Conservation (phyloP, 2,113 vertebrate genomes). For the Rhea pennata region DNA sequence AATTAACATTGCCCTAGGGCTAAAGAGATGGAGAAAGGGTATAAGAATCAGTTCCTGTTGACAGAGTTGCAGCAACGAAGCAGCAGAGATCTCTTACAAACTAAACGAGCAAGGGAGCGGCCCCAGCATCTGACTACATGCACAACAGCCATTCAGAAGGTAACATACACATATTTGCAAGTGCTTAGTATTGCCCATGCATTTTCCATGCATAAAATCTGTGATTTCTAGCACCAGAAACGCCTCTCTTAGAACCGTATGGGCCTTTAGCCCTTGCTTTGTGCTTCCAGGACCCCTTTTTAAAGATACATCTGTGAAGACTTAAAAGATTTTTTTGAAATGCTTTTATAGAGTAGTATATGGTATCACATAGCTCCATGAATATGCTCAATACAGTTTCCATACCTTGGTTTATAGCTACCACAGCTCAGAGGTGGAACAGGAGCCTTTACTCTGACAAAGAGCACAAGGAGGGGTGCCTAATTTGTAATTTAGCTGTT, state of each 20-base stretch:
- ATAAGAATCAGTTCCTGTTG: not conserved
- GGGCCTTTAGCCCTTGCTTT: not conserved
- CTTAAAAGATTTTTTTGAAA: not conserved
- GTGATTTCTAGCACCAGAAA: not conserved
- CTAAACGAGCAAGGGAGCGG: not conserved
- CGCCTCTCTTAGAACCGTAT: not conserved
- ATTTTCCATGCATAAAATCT: not conserved
- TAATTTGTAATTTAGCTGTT: not conserved
- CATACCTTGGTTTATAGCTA: not conserved
- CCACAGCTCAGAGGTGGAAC: not conserved
- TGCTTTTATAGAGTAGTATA: not conserved
- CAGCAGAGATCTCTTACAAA: not conserved
- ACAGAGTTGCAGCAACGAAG: not conserved
- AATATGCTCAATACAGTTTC: not conserved
- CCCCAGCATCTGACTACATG: not conserved
- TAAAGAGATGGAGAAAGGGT: not conserved
- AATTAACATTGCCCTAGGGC: not conserved
- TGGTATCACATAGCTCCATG: not conserved
- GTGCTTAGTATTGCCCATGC: not conserved
- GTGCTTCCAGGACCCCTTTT: not conserved
- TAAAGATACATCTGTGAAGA: not conserved
- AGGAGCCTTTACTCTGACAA: not conserved
- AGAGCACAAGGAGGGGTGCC: not conserved
- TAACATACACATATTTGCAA: not conserved
- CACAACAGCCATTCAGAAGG: not conserved